Evolutionary conservation across 2,113 vertebrate genomes (phyloP).

Genomic region (Apteryx mantelli): DNA sequence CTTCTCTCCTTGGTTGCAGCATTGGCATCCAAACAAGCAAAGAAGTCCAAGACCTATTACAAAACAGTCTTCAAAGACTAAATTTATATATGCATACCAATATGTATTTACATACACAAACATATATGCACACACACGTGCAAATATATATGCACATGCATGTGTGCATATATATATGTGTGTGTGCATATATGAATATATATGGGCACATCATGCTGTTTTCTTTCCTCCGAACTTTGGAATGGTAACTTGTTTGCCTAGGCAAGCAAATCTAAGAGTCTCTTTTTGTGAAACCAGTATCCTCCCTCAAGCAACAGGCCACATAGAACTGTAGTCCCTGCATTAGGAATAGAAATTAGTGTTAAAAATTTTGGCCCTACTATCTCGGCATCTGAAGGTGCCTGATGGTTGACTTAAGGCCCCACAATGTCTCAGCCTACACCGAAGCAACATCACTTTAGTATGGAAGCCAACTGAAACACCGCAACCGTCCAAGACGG

Average conservation of each 20-base stretch:
- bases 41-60: background rate
- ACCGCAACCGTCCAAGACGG: background rate
- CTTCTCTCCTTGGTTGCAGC: background rate
- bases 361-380: background rate
- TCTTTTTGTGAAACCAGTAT: background rate
- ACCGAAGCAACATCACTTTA: background rate
- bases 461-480: background rate
- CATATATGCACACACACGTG: accelerated
- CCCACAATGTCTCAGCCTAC: background rate
- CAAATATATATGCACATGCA: background rate
- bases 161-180: background rate
- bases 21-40: background rate
- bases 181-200: background rate
- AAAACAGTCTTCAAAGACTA: background rate
- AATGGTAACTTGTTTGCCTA: background rate
- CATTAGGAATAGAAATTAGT: background rate
- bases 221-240: background rate
- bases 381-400: too few relatives aligned
- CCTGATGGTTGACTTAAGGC: background rate
- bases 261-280: background rate
- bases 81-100: background rate
- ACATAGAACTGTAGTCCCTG: background rate
- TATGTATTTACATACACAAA: background rate
- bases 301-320: background rate
- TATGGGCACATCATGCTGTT: accelerated